Evolutionary conservation across 2,113 vertebrate species (phyloP), one percentile per base, ranked within the genome.

Genomic region (Acanthisitta chloris): DNA sequence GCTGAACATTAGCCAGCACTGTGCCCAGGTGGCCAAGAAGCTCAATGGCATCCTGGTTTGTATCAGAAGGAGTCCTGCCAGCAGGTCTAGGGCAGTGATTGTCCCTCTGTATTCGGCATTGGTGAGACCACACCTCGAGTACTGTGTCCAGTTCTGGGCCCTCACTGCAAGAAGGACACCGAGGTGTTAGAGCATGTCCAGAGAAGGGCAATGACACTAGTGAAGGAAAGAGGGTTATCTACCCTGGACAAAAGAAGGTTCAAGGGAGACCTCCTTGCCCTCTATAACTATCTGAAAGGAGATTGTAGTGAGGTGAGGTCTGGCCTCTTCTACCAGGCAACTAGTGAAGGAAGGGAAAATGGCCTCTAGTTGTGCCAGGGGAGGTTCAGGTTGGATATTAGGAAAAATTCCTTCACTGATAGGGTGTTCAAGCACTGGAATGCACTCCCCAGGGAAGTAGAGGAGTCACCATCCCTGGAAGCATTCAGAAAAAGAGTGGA

Each of bases 121-220:
- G 64, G 43, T n/a, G 43, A 66, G 43, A 4, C 12, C 12, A 3
- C 5, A n/a, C 7, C 43, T 66, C 2, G 0, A n/a, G 64, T 13
- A 15, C 23, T n/a, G 21, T 25, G 16, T 13, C 31, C 31, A 13
- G 62, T 16, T 7, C 62, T 45, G 62, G 62, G 31, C 42, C 20
- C 31, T 9, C 64, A 45, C 7, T 6, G n/a, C 31, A n/a, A n/a
- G 64, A 46, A 66, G 17, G 15, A 25, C 8, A n/a, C 13, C n/a
- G 8, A 66, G 64, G 42, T 15, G 15, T 24, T n/a, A 33, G 21
- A 66, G 31, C 6, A 4, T 6, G 23, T n/a, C 21, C 42, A 66
- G 64, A 46, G 17, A 46, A 66, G 33, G 64, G 16, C 24, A 46
- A 46, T 26, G 43, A 34, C 17, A 33, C 43, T 46, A 23, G 42